A percentile compares a stretch with the other conserved stretches of the same genome.
phyloP scores from a whole-genome alignment of 2,113 vertebrate species.

The Thryonomys swinderianus region DNA sequence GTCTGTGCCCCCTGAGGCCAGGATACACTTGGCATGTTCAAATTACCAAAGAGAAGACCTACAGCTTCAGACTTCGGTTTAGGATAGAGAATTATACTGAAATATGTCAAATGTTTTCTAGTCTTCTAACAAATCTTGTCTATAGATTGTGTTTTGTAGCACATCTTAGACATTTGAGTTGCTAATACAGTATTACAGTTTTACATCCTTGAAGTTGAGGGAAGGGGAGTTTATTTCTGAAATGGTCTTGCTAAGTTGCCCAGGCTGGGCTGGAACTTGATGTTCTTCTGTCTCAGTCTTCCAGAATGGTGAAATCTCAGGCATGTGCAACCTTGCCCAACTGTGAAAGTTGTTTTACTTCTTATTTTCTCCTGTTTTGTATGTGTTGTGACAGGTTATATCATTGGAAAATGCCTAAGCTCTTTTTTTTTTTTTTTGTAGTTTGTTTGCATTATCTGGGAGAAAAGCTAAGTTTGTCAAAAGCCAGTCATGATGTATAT shows the following conservation, averaged over 20 bases:
- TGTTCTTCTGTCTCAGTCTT: not conserved
- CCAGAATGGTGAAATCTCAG: not conserved
- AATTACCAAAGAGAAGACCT: not conserved
- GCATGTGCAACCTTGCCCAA: not conserved
- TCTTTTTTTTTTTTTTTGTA: not conserved
- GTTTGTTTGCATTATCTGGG: not conserved
- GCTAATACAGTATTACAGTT: not conserved
- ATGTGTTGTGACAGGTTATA: not conserved
- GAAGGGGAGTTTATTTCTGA: not conserved
- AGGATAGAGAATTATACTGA: not conserved
- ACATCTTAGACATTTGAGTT: not conserved
- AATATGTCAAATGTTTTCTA: not conserved
- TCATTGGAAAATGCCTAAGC: slow-evolving; percentile 31
- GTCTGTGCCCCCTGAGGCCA: not conserved
- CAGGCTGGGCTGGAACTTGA: not conserved
- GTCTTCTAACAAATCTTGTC: not conserved
- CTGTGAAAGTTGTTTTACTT: not conserved
- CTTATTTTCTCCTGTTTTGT: not conserved
- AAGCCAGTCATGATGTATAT: not conserved
- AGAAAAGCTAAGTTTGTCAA: slow-evolving; percentile 47
- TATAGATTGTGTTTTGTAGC: slow-evolving; percentile 27
- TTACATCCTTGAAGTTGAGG: not conserved
- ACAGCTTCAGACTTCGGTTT: slow-evolving; percentile 20
- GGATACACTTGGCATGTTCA: slow-evolving; percentile 1
- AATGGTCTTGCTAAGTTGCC: not conserved